Conservation (phyloP, 2,888 invertebrate species). For the Sycophila texana region DNA sequence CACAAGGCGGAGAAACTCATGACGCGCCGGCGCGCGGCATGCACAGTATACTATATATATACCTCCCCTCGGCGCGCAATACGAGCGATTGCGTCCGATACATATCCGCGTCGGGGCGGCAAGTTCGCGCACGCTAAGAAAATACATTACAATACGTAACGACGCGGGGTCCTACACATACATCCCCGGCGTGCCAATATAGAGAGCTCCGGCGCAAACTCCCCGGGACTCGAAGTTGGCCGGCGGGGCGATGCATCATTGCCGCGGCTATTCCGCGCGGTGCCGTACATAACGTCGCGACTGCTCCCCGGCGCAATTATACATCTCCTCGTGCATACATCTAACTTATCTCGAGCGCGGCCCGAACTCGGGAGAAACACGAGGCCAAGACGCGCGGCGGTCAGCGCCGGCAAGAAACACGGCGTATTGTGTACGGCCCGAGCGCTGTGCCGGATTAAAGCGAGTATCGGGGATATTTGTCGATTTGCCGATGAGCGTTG, state of each 20-base stretch:
- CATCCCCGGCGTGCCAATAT: not conserved
- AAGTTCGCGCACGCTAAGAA: conserved; percentile 5
- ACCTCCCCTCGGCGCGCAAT: no score
- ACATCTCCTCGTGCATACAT: conserved; percentile 44
- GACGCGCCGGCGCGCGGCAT: not conserved
- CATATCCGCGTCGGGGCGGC: not conserved
- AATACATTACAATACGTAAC: conserved; percentile 19
- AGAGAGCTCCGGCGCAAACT: not conserved
- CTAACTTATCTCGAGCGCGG: conserved; percentile 39
- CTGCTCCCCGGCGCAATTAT: conserved; percentile 38
- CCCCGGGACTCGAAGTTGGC: not conserved
- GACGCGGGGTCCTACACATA: not conserved
- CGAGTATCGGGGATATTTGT: no score
- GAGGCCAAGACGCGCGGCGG: not conserved
- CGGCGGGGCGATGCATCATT: conserved; percentile 45
- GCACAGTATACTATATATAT: no score
- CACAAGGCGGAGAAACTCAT: not conserved
- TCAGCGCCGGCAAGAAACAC: no score
- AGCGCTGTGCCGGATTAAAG: no score
- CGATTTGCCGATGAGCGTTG: no score
- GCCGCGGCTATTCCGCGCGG: conserved; percentile 8
- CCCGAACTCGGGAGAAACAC: not conserved
- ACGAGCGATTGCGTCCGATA: not conserved
- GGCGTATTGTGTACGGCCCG: no score
- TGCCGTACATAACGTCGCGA: conserved; percentile 8